These are phyloP conservation scores for Epistrophella euchroma DNA, from an alignment of 2,888 invertebrate species.

Conservation along the genomic window DNA sequence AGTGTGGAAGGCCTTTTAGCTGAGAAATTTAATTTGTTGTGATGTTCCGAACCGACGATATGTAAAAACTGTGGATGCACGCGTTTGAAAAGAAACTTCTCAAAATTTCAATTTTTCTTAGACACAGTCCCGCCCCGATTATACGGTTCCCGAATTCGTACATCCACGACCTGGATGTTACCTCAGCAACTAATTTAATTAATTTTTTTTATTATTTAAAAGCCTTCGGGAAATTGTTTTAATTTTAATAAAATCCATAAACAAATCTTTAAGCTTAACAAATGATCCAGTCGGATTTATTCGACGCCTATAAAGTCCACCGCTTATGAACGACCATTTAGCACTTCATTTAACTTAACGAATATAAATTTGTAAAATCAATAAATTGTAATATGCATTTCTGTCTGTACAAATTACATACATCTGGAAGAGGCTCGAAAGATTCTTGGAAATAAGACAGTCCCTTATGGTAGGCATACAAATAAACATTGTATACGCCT, in stretches of 20 bases:
- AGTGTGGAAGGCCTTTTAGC: too few species aligned
- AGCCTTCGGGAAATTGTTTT: constrained; percentile 6
- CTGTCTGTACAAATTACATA: constrained; percentile 26
- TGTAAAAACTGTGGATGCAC: too few species aligned
- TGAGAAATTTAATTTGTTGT: too few species aligned
- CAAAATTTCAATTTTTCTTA: too few species aligned
- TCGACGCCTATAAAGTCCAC: constrained; percentile 3
- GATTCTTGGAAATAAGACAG: constrained; percentile 19
- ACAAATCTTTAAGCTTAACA: neutral
- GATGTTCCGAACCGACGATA: too few species aligned
- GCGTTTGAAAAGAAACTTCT: too few species aligned
- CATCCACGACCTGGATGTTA: neutral
- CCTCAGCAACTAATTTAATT: neutral
- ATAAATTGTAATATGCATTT: constrained; percentile 46
- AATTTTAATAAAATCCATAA: neutral
- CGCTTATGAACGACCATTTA: constrained; percentile 31
- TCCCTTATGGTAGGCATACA: constrained; percentile 27
- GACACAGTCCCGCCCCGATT: neutral
- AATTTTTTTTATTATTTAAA: neutral
- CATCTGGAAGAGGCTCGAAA: constrained; percentile 18
- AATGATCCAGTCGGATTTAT: constrained; percentile 24
- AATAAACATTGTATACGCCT: neutral
- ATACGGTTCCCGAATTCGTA: neutral
- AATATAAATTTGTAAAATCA: constrained; percentile 37
- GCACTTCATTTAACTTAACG: constrained; percentile 42